phyloP scores from a whole-genome alignment of 2,888 invertebrate genomes.

The Cyclophora albipunctata region DNA sequence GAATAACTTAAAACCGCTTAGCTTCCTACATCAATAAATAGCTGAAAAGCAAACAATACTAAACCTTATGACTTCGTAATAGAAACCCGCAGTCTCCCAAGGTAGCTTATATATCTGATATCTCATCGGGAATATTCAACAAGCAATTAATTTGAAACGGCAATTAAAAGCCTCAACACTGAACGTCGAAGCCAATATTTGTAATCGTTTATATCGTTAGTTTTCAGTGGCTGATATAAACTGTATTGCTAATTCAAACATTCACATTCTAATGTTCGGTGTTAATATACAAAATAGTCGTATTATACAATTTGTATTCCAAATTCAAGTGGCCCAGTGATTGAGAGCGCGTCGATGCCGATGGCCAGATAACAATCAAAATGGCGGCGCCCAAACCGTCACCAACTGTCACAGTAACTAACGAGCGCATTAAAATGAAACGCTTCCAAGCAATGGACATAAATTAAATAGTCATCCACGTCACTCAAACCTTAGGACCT shows the following conservation, averaged over 20 bases:
- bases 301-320: too few species aligned
- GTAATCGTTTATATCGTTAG: background rate
- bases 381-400: slow-evolving; percentile 63
- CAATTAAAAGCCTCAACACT: background rate
- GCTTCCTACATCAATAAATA: too few species aligned
- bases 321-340: slow-evolving; percentile 35
- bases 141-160: too few species aligned
- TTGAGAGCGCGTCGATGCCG: slow-evolving; percentile 30
- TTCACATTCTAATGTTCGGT: too few species aligned
- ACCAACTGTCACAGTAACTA: slow-evolving; percentile 60
- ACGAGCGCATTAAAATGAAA: slow-evolving; percentile 69
- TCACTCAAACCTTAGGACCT: slow-evolving; percentile 61
- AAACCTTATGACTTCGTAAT: too few species aligned
- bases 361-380: slow-evolving; percentile 59
- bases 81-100: too few species aligned
- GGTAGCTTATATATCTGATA: slow-evolving; percentile 3
- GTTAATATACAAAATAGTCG: too few species aligned
- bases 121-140: slow-evolving; percentile 2
- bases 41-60: too few species aligned
- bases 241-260: too few species aligned
- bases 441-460: slow-evolving; percentile 59
- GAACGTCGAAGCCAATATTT: slow-evolving; percentile 1
- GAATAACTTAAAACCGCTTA: slow-evolving; percentile 1
- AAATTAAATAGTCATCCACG: slow-evolving; percentile 69
- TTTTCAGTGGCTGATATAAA: too few species aligned